Evolutionary conservation across 1,140 invertebrate species (phyloP), one percentile per base, ranked within the genome.

Genomic region (Drosophila bocqueti): DNA sequence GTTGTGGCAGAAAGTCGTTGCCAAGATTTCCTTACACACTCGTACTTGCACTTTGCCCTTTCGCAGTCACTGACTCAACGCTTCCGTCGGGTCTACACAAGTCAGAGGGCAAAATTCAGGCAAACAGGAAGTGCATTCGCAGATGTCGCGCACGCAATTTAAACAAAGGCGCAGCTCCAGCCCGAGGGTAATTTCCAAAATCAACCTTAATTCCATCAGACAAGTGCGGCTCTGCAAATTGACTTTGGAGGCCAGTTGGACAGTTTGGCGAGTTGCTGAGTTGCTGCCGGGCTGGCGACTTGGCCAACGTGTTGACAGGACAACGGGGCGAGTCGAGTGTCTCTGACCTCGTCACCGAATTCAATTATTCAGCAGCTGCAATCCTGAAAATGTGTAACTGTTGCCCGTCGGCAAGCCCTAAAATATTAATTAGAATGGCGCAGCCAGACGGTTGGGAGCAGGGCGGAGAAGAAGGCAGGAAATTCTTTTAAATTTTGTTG

Each of bases 381-480:
- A 54, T 74, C 71, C 74, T 75, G 83, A 55, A 79, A 73, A 76
- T 77, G 65, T 79, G 74, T 65, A 74, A 73, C 72, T 65, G 66
- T 71, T 71, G 83, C 59, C 76, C 73, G 79, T 72, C 79, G 63
- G 65, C 57, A 55, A 49, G 55, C 57, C 69, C 69, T 89, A 83
- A 89, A 86, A 83, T 86, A 86, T 80, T 89, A 89, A 86, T 89
- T 89, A 89, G 80, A 86, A 61, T 67, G 75, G 26, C 69, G 45
- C 65, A 82, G 82, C 80, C 83, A 75, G 75, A 54, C 43, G 29
- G 45, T 4, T 38, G 21, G 36, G 36, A 1, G 21, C 49, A 40
- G 16, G 16, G n/a, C 9, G 43, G 29, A 34, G 21, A 11, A 10
- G 26, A 38, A 26, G 24, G 34, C 54, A 52, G 55, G 65, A 73